phyloP scores from a whole-genome alignment of 2,113 vertebrate species.

The Tyto alba region DNA sequence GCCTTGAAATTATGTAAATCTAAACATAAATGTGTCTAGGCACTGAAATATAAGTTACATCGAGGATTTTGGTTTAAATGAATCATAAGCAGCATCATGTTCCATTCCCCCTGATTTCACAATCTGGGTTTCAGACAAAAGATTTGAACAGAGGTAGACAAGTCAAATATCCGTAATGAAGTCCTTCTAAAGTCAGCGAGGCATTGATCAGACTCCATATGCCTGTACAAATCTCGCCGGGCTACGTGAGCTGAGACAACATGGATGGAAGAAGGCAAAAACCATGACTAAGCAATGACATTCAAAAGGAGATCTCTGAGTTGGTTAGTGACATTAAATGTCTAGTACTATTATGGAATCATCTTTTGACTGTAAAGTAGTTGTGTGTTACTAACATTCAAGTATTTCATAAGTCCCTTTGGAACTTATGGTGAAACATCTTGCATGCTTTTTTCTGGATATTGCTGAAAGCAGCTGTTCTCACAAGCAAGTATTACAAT shows the following conservation, averaged over 20 bases:
- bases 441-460: neutral
- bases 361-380: neutral
- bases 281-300: neutral
- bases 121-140: neutral
- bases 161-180: accelerated
- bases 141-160: neutral
- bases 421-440: neutral
- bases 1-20: neutral
- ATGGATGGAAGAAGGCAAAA: neutral
- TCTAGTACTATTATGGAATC: neutral
- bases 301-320: neutral
- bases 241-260: accelerated
- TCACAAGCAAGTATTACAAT: neutral
- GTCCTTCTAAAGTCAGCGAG: neutral
- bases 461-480: neutral
- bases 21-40: neutral
- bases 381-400: neutral
- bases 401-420: neutral
- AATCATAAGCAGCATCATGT: neutral
- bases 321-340: neutral
- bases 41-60: no score
- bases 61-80: neutral
- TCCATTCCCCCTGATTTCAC: neutral
- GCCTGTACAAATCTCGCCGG: neutral
- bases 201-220: neutral